These are phyloP conservation scores for Gnathonemus echidnorhynchus DNA, from an alignment of 2,113 vertebrate species.

Conservation along the genomic window DNA sequence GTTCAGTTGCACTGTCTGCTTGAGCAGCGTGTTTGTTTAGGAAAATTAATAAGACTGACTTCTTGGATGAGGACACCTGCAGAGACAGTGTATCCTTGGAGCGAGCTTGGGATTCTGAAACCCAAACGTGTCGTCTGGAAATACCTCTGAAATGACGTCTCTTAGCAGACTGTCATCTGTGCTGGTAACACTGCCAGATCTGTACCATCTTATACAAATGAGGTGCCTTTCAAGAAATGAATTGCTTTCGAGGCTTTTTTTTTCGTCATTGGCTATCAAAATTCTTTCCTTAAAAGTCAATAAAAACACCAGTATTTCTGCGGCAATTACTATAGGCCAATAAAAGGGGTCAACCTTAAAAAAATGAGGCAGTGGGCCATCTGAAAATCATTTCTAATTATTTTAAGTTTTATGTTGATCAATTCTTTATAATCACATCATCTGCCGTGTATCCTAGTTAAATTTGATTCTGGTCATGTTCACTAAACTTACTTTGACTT, in stretches of 20 bases:
- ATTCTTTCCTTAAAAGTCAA: constrained; percentile 53
- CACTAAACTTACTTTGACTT: constrained; percentile 75
- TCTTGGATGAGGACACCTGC: neutral
- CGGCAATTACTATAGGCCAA: constrained; percentile 47
- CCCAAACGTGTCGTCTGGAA: neutral
- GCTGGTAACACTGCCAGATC: neutral
- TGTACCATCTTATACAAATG: neutral
- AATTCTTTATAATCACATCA: constrained; percentile 87
- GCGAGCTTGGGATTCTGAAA: neutral
- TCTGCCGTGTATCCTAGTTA: constrained; percentile 71
- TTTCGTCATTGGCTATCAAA: constrained; percentile 13
- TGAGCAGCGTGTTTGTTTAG: neutral
- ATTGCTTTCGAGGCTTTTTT: constrained; percentile 8
- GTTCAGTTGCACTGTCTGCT: neutral
- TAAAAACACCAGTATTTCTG: constrained; percentile 50
- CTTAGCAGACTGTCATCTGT: neutral
- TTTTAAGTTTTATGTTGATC: constrained; percentile 87
- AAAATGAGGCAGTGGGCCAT: constrained; percentile 48
- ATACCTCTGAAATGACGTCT: neutral
- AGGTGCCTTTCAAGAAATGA: constrained; percentile 12
- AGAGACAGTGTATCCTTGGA: neutral
- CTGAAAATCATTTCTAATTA: constrained; percentile 91
- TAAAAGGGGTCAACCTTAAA: constrained; percentile 42
- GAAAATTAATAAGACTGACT: neutral
- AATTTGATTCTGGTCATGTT: constrained; percentile 88